These are phyloP conservation scores for Phalacrocorax aristotelis DNA, from an alignment of 2,113 vertebrate genomes.

Conservation along the genomic window DNA sequence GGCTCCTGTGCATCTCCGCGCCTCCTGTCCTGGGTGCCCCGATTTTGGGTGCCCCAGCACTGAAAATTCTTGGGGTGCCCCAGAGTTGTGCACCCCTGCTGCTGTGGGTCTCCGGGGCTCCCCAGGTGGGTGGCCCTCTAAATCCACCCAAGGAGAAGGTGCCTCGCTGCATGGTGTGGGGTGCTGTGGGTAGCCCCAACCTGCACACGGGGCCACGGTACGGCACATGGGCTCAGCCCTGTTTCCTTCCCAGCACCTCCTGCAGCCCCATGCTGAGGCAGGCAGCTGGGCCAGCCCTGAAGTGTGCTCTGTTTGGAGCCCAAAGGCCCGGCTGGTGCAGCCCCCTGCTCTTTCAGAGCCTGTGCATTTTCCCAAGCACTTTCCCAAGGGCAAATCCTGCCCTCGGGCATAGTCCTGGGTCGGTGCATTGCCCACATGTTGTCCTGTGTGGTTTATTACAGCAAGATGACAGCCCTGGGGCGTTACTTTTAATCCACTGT, in stretches of 20 bases:
- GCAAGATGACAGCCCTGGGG: neutral
- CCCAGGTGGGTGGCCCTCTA: neutral
- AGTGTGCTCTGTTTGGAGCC: neutral
- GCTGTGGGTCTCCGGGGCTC: neutral
- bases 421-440: neutral
- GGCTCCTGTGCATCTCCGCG: neutral
- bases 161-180: neutral
- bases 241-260: neutral
- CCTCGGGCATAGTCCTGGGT: neutral
- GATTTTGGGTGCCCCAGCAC: rapidly evolving
- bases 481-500: neutral
- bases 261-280: neutral
- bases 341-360: neutral
- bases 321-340: neutral
- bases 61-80: neutral
- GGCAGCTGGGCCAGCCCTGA: neutral
- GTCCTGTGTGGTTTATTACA: neutral
- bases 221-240: neutral
- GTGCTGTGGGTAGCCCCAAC: neutral
- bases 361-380: neutral
- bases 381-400: neutral
- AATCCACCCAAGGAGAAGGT: neutral
- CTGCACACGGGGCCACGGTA: neutral
- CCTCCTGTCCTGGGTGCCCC: neutral
- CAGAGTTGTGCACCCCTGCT: rapidly evolving